Evolutionary conservation across 30 jellyfish, hydroid and myxozoan species (phyloP).

Genomic region (Aurelia coerulea): DNA sequence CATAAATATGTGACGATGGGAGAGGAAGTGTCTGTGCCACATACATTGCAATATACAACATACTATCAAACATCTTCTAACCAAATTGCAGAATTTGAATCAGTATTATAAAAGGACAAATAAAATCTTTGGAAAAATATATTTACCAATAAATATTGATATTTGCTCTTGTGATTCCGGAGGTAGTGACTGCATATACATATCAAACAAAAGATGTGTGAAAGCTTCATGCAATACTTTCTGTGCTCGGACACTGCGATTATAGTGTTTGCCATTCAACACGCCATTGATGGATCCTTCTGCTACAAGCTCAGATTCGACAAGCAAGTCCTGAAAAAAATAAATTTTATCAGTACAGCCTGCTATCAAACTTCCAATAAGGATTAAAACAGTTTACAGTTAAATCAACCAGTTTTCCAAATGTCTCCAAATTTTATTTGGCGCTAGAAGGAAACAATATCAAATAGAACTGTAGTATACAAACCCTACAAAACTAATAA

Average conservation of each 20-base stretch:
- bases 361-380: slow-evolving; percentile 4
- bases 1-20: not conserved
- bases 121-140: not conserved
- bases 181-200: slow-evolving; percentile 25
- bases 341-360: not conserved
- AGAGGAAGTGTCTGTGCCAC: not conserved
- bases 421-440: not conserved
- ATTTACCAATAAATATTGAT: slow-evolving; percentile 11
- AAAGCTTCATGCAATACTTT: slow-evolving; percentile 27
- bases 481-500: not conserved
- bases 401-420: not conserved
- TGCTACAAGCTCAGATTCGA: slow-evolving; percentile 12
- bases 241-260: slow-evolving; percentile 15
- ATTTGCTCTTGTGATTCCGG: slow-evolving; percentile 27
- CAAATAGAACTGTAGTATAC: not conserved
- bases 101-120: not conserved
- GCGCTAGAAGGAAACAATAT: not conserved
- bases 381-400: not conserved
- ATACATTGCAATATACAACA: no score
- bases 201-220: not conserved
- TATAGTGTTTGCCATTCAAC: slow-evolving; percentile 13
- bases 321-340: slow-evolving; percentile 7
- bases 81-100: no score
- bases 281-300: slow-evolving; percentile 23
- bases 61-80: no score